phyloP scores from a whole-genome alignment of 2,113 vertebrate species.

The Salvelinus namaycush region DNA sequence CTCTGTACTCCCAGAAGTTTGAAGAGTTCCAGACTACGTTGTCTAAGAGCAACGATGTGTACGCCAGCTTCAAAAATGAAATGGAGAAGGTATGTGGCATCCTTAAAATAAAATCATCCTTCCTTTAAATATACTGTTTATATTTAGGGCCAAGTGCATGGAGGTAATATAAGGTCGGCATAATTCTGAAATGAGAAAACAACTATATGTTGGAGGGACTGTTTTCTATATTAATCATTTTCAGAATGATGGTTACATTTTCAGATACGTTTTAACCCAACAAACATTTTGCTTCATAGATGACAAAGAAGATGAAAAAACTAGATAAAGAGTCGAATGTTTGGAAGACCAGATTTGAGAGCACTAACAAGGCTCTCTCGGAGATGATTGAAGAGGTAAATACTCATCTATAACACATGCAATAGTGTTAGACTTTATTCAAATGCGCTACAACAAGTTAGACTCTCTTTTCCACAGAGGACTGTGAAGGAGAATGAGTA shows the following conservation, averaged over 20 bases:
- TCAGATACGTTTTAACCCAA: not conserved
- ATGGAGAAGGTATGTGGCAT: conserved; percentile 90
- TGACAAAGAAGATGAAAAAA: conserved; percentile 95
- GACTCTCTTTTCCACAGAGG: conserved; percentile 54
- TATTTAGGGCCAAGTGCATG: not conserved
- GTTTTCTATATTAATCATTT: not conserved
- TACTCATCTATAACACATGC: not conserved
- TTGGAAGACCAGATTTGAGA: conserved; percentile 95
- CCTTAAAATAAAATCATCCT: too few relatives aligned
- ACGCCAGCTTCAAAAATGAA: conserved; percentile 89
- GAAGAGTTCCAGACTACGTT: conserved; percentile 95
- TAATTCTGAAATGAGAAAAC: not conserved
- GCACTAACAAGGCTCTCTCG: conserved; percentile 90
- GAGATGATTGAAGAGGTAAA: conserved; percentile 94
- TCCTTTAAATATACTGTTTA: too few relatives aligned
- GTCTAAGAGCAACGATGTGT: conserved; percentile 96
- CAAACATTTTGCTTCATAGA: conserved; percentile 69
- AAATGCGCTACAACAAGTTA: too few relatives aligned
- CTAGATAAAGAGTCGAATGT: conserved; percentile 90
- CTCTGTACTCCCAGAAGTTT: conserved; percentile 92
- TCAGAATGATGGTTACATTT: not conserved
- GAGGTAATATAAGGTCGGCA: not conserved
- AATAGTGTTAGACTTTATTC: not conserved
- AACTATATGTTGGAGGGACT: not conserved
- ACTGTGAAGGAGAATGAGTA: conserved; percentile 82